A percentile compares a stretch with the other conserved stretches of the same genome.
Conservation (phyloP, 2,797 vertebrate species). For the Sylvia borin region DNA sequence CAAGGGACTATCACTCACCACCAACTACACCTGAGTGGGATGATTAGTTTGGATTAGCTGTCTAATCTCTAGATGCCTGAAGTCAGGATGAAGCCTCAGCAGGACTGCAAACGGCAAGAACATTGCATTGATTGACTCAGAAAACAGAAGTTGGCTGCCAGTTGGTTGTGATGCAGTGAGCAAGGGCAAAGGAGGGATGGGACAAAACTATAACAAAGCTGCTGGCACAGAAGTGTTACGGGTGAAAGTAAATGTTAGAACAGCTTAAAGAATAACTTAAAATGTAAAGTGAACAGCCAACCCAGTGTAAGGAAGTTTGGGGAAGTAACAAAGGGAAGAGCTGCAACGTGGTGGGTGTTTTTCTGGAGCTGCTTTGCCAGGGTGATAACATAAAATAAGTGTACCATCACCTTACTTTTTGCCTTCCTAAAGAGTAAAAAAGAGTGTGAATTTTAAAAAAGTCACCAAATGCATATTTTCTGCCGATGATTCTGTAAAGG, state of each 20-base stretch:
- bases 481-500: background rate
- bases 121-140: background rate
- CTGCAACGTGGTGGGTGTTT: background rate
- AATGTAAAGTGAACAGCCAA: background rate
- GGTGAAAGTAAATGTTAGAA: background rate
- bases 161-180: background rate
- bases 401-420: background rate
- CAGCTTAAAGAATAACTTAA: background rate
- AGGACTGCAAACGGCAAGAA: background rate
- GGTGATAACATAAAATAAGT: background rate
- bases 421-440: background rate
- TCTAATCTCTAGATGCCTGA: background rate
- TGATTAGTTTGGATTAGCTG: background rate
- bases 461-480: background rate
- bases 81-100: background rate
- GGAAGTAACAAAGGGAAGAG: background rate
- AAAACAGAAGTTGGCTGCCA: background rate
- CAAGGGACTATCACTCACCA: background rate
- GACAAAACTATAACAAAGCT: background rate
- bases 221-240: background rate
- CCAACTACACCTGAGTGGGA: background rate
- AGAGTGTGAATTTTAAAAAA: background rate
- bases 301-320: background rate
- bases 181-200: background rate
- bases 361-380: background rate